A percentile compares a stretch with the other conserved stretches of the same genome.
phyloP scores from a whole-genome alignment of 2,113 vertebrate genomes.

The Montifringilla adamsi region DNA sequence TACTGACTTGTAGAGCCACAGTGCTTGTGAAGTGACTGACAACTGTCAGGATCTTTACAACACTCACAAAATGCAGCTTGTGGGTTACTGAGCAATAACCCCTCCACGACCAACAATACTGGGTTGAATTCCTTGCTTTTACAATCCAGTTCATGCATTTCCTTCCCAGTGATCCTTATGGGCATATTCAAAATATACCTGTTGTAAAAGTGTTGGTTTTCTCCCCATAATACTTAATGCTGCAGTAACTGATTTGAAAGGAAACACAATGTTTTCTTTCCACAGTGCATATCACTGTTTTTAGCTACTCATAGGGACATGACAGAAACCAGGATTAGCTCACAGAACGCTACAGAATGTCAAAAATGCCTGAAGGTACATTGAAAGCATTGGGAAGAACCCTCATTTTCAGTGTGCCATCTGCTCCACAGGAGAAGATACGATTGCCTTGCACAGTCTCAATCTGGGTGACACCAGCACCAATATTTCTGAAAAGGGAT shows the following conservation, averaged over 20 bases:
- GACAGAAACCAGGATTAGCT: constrained; percentile 37
- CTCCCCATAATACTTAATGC: constrained; percentile 6
- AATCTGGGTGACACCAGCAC: constrained; percentile 93
- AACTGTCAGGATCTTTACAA: not conserved
- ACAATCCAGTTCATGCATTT: constrained; percentile 81
- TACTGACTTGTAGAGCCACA: constrained; percentile 16
- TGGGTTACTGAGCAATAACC: not conserved
- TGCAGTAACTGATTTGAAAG: constrained; percentile 45
- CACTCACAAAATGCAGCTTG: constrained; percentile 3
- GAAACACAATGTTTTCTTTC: not conserved
- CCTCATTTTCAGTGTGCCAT: constrained; percentile 95
- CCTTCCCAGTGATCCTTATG: constrained; percentile 62
- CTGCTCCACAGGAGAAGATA: constrained; percentile 96
- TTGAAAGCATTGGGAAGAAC: constrained; percentile 92
- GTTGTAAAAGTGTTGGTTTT: not conserved
- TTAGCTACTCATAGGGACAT: not conserved
- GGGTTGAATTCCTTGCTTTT: constrained; percentile 10
- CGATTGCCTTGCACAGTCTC: constrained; percentile 87
- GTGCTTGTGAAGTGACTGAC: constrained; percentile 13
- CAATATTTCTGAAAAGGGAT: constrained; percentile 97
- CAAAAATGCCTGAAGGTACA: constrained; percentile 85
- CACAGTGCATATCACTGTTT: not conserved
- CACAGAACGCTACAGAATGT: constrained; percentile 79
- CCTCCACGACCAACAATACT: not conserved
- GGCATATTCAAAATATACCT: not conserved